A percentile compares a stretch with the other conserved stretches of the same genome.
These are phyloP conservation scores for Exephanes ischioxanthus DNA, from an alignment of 2,888 invertebrate species.

Conservation along the genomic window DNA sequence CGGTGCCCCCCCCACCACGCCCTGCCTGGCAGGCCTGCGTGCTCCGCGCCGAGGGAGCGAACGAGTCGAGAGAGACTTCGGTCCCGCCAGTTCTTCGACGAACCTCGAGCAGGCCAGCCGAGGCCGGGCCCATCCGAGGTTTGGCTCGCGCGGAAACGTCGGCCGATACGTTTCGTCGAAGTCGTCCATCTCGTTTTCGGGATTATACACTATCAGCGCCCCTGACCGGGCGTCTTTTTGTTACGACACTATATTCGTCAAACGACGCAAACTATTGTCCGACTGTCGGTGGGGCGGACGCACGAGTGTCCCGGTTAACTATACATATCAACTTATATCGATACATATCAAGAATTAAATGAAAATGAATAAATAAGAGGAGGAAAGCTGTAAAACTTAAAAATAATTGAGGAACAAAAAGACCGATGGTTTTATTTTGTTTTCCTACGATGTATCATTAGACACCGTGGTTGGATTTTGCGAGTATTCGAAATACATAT, in stretches of 20 bases:
- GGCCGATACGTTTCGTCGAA: constrained; percentile 10
- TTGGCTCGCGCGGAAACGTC: constrained; percentile 42
- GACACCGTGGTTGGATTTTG: no score
- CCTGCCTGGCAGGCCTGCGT: constrained; percentile 63
- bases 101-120: constrained; percentile 76
- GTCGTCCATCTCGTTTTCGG: constrained; percentile 43
- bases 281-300: no score
- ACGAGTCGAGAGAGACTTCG: constrained; percentile 41
- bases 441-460: no score
- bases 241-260: neutral
- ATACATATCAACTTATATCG: no score
- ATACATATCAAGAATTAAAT: no score
- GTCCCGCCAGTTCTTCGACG: constrained; percentile 79
- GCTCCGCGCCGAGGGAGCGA: constrained; percentile 56
- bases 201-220: neutral
- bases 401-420: no score
- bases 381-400: no score
- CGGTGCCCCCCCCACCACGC: constrained; percentile 28
- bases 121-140: constrained; percentile 43
- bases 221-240: neutral
- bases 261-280: neutral
- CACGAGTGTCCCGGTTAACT: no score
- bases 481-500: no score
- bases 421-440: no score
- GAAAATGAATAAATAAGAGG: no score